A percentile compares a stretch with the other conserved stretches of the same genome.
Evolutionary conservation across 2,113 vertebrate species (phyloP).

Genomic region (Eurypyga helias): DNA sequence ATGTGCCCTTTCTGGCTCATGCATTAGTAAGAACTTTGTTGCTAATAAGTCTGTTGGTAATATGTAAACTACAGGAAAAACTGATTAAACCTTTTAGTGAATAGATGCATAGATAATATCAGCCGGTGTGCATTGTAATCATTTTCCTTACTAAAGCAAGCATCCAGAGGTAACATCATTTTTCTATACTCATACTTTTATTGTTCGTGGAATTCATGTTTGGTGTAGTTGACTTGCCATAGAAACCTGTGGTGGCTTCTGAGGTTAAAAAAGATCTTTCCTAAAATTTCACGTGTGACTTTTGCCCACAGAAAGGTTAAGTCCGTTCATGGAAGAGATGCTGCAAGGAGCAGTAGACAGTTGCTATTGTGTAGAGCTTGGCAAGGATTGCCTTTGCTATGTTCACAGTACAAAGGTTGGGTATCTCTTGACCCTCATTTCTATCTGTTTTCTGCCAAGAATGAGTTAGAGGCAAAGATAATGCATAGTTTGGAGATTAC

Average conservation of each 20-base stretch:
- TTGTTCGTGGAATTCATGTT: not conserved
- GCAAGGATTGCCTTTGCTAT: not conserved
- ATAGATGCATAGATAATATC: not conserved
- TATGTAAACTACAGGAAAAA: not conserved
- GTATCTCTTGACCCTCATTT: not conserved
- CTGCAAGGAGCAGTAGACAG: not conserved
- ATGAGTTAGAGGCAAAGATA: conserved; percentile 7
- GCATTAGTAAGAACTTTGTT: not conserved
- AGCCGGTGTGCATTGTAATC: not conserved
- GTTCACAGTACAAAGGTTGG: not conserved
- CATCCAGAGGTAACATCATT: not conserved
- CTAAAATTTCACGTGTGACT: not conserved
- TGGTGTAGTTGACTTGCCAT: not conserved
- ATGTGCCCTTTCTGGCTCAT: not conserved
- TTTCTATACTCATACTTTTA: not conserved
- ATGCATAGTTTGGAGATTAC: conserved; percentile 20
- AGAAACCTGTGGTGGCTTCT: not conserved
- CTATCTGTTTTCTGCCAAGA: not conserved
- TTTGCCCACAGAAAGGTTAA: not conserved
- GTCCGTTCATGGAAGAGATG: not conserved
- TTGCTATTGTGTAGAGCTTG: not conserved
- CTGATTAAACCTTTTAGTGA: not conserved
- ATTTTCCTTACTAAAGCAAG: not conserved
- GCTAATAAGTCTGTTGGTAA: not conserved
- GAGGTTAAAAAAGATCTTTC: not conserved